Percentiles rank a stretch among this genome's conserved stretches.
Evolutionary conservation across 2,888 invertebrate genomes (phyloP).

Genomic region (Drosophila falleni): DNA sequence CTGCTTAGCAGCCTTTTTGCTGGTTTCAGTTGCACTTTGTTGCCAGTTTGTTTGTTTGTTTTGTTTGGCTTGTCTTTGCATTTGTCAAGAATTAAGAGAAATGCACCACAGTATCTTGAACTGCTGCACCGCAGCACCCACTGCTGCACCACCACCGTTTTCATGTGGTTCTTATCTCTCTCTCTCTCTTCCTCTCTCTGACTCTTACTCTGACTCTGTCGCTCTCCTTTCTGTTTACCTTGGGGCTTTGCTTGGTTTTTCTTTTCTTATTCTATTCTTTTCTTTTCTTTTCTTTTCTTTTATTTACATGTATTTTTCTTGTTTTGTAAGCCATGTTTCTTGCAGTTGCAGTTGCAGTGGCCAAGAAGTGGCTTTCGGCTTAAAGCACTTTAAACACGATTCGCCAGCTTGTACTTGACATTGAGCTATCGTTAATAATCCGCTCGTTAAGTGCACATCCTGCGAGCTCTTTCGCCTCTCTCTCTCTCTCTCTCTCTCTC

Average conservation of each 20-base stretch:
- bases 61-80: conserved; percentile 62
- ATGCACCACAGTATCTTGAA: conserved; percentile 58
- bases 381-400: conserved; percentile 47
- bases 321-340: conserved; percentile 13
- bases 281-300: conserved; percentile 3
- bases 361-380: conserved; percentile 30
- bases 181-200: background rate
- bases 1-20: conserved; percentile 51
- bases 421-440: conserved; percentile 68
- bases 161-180: conserved; percentile 37
- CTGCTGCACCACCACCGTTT: background rate
- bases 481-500: background rate
- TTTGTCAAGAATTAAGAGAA: conserved; percentile 80
- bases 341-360: conserved; percentile 17
- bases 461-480: conserved; percentile 2
- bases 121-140: conserved; percentile 8
- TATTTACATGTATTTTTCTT: background rate
- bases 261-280: conserved; percentile 4
- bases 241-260: conserved; percentile 52
- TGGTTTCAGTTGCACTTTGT: conserved; percentile 45
- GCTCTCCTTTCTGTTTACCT: conserved; percentile 65
- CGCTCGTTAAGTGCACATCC: conserved; percentile 40
- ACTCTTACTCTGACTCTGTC: background rate
- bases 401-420: conserved; percentile 60
- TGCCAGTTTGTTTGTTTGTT: conserved; percentile 38